These are phyloP conservation scores for Nemopilema nomurai DNA, from an alignment of 30 jellyfish, hydroid and myxozoan genomes.

Conservation along the genomic window DNA sequence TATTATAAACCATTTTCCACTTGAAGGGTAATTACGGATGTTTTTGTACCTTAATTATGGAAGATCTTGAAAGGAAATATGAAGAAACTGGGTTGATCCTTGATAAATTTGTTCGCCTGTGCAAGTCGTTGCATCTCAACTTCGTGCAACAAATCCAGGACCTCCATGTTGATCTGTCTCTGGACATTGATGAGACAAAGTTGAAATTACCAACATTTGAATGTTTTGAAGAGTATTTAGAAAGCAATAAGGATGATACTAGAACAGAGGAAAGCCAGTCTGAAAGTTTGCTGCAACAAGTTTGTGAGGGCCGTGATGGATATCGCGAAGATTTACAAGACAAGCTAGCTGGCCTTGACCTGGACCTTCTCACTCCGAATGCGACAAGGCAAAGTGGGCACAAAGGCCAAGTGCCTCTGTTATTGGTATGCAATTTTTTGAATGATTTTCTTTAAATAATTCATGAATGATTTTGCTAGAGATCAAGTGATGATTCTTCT, in stretches of 20 bases:
- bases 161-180: not conserved
- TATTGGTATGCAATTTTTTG: not conserved
- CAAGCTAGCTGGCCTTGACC: not conserved
- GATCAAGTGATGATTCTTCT: not conserved
- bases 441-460: not conserved
- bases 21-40: not conserved
- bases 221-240: slow-evolving; percentile 5
- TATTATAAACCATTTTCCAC: not conserved
- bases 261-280: not conserved
- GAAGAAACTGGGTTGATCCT: slow-evolving; percentile 15
- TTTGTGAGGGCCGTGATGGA: not conserved
- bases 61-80: slow-evolving; percentile 4
- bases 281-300: not conserved
- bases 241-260: not conserved
- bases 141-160: slow-evolving; percentile 26
- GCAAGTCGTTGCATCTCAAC: slow-evolving; percentile 5
- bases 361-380: not conserved
- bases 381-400: not conserved
- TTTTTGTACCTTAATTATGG: not conserved
- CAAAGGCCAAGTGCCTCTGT: not conserved
- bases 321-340: not conserved
- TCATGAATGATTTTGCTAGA: not conserved
- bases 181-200: not conserved
- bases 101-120: not conserved
- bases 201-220: not conserved